A percentile compares a stretch with the other conserved stretches of the same genome.
Evolutionary conservation across 2,888 invertebrate genomes (phyloP).

Genomic region (Epinotia nisella): DNA sequence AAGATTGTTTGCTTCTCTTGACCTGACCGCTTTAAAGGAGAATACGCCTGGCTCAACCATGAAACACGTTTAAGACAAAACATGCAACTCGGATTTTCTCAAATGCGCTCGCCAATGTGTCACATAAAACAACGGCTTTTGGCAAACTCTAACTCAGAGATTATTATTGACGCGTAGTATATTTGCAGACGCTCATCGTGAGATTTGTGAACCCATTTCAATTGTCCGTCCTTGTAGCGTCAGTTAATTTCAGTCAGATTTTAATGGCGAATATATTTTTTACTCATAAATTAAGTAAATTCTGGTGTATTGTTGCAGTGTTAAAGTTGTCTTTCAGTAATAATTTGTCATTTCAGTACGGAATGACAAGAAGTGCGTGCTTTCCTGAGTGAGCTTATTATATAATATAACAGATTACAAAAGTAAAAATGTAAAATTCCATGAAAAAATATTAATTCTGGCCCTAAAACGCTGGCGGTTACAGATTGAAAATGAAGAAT

Average conservation of each 20-base stretch:
- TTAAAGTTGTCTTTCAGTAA: too few relatives aligned
- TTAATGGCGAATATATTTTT: not conserved
- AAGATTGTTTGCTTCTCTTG: conserved; percentile 56
- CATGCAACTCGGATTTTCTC: not conserved
- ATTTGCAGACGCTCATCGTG: not conserved
- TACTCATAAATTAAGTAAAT: too few relatives aligned
- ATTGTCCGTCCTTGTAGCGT: not conserved
- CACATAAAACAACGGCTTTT: not conserved
- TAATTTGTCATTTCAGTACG: too few relatives aligned
- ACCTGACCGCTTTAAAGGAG: conserved; percentile 53
- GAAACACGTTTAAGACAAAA: conserved; percentile 11
- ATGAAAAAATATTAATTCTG: too few relatives aligned
- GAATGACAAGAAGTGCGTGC: too few relatives aligned
- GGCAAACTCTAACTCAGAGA: not conserved
- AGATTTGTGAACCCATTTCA: not conserved
- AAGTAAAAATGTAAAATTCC: not conserved
- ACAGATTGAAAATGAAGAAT: not conserved
- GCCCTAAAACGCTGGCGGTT: too few relatives aligned
- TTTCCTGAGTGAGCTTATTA: too few relatives aligned
- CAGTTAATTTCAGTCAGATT: conserved; percentile 5
- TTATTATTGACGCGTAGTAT: conserved; percentile 1
- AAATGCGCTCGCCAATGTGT: not conserved
- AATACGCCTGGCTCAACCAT: conserved; percentile 39
- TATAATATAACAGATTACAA: not conserved
- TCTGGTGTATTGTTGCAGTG: too few relatives aligned